Percentiles rank a stretch among this genome's conserved stretches.
Conservation (phyloP, 2,888 invertebrate species). For the Philopedon plagiatum region DNA sequence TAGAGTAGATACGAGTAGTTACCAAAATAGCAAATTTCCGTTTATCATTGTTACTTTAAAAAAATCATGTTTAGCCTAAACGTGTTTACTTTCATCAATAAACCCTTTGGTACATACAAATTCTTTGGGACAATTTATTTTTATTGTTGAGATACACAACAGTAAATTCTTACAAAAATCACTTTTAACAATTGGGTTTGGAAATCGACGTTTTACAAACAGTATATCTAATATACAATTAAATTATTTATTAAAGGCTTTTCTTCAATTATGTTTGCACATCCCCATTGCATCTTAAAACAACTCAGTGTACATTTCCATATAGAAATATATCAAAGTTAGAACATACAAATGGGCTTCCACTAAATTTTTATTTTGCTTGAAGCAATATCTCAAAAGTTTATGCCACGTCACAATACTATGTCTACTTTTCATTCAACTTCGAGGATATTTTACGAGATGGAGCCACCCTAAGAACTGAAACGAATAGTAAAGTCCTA, state of each 20-base stretch:
- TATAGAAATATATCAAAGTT: too few relatives aligned
- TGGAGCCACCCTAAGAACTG: too few relatives aligned
- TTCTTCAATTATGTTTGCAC: conserved; percentile 11
- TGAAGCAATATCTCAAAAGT: too few relatives aligned
- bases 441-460: too few relatives aligned
- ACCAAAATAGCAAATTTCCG: too few relatives aligned
- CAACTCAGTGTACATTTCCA: background rate
- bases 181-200: background rate
- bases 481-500: too few relatives aligned
- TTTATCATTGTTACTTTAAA: too few relatives aligned
- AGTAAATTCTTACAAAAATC: conserved; percentile 14
- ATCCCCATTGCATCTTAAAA: conserved; percentile 6
- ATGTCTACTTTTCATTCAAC: too few relatives aligned
- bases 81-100: background rate
- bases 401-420: too few relatives aligned
- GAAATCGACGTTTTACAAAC: background rate
- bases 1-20: too few relatives aligned
- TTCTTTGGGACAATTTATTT: conserved; percentile 9
- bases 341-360: too few relatives aligned
- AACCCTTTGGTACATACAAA: conserved; percentile 37
- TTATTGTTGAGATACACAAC: conserved; percentile 26
- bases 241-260: conserved; percentile 17
- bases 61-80: background rate
- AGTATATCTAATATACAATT: background rate
- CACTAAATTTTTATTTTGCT: too few relatives aligned